Evolutionary conservation across 2,888 invertebrate species (phyloP), one percentile per base, ranked within the genome.

Genomic region (Drosophila fungiperda): DNA sequence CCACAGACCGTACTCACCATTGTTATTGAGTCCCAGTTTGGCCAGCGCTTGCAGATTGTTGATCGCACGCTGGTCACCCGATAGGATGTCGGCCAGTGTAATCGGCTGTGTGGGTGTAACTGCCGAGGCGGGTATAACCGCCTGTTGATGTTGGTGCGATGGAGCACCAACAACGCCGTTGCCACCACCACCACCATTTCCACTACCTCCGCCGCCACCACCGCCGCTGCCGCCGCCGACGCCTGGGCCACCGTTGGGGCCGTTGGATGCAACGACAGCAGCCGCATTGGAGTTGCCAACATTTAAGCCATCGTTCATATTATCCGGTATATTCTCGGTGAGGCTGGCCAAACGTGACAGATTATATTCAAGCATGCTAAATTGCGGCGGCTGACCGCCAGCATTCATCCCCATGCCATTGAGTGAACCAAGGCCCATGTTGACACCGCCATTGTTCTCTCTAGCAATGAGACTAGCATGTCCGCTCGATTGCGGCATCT

Each of bases 21-120:
- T 94, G 87, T 93, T 94, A 77, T 95, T 95, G 59, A 96, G 93
- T 90, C 97, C 97, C 66, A 98, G 94, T 93, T 98, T 98, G 69
- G 97, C 97, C 70, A 98, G 95, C 35, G 97, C 97, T 91, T 98
- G 97, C 79, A 98, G 94, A 94, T 98, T 98, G 93, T 97, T 97
- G 86, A 97, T 96, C 15, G 97, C 97, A 87, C 96, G 96, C 83
- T 95, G 95, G 79, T 94, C 94, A 23, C 96, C 96, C 69, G 95
- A 95, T 66, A 97, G 94, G 66, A 97, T 94, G 92, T 97, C 97
- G 9, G 96, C 96, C 78, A 97, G 93, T 67, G 95, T 96, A 83
- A 97, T 96, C 59, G 95, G 94, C 79, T 95, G 94, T 73, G 94
- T 94, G 49, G 85, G 73, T 72, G 95, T 95, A 92, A 89, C 95